These are phyloP conservation scores for Pammene aurita DNA, from an alignment of 2,888 invertebrate species.

Conservation along the genomic window DNA sequence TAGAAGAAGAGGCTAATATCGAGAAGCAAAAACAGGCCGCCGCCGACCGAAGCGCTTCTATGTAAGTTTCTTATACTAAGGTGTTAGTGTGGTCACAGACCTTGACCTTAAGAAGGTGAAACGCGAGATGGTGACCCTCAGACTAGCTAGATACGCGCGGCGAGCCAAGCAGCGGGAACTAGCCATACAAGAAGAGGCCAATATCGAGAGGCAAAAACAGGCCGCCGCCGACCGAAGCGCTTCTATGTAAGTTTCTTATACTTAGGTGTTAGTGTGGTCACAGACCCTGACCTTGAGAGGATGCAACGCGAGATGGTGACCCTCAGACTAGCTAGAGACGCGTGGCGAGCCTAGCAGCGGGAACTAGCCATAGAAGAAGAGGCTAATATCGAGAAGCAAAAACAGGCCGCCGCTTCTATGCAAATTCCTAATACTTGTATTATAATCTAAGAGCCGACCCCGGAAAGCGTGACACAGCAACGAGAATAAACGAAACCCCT, in stretches of 20 bases:
- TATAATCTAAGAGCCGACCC: no score
- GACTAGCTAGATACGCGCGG: slow-evolving; percentile 79
- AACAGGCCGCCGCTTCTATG: no score
- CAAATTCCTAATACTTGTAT: no score
- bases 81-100: neutral
- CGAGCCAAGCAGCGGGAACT: slow-evolving; percentile 68
- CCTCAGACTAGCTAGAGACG: no score
- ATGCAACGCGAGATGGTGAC: no score
- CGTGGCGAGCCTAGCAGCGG: no score
- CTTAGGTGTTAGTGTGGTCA: no score
- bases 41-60: slow-evolving; percentile 55
- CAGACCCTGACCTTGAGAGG: no score
- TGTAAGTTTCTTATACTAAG: slow-evolving; percentile 53
- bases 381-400: no score
- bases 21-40: slow-evolving; percentile 56
- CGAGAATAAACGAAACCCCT: no score
- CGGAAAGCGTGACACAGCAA: no score
- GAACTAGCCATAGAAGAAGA: no score
- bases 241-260: slow-evolving; percentile 55
- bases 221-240: slow-evolving; percentile 55
- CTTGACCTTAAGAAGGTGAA: slow-evolving; percentile 64
- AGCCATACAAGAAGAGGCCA: slow-evolving; percentile 72
- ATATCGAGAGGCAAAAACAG: slow-evolving; percentile 59
- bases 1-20: slow-evolving; percentile 70
- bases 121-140: slow-evolving; percentile 80